Evolutionary conservation across 2,797 vertebrate genomes (phyloP).

Genomic region (Acridotheres tristis): DNA sequence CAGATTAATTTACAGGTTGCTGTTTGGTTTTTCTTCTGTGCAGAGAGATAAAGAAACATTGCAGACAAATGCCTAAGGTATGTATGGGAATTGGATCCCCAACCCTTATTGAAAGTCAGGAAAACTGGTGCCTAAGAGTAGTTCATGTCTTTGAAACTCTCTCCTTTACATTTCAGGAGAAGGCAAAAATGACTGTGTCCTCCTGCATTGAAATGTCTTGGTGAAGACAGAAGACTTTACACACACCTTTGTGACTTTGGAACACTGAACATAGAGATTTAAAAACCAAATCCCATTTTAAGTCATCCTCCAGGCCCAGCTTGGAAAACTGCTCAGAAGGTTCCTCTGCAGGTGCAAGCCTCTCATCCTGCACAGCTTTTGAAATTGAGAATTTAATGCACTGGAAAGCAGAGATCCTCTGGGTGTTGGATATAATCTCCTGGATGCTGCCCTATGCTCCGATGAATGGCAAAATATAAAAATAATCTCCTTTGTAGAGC

Average conservation of each 20-base stretch:
- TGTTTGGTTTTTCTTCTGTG: background rate
- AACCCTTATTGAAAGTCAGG: background rate
- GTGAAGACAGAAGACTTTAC: background rate
- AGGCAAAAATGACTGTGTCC: background rate
- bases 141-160: background rate
- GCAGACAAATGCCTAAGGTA: constrained; percentile 5
- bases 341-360: background rate
- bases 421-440: background rate
- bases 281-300: background rate
- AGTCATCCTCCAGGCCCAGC: background rate
- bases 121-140: background rate
- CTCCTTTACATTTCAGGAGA: background rate
- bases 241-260: background rate
- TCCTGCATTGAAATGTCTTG: fast-evolving
- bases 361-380: background rate
- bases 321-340: background rate
- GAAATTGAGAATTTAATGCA: background rate
- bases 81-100: background rate
- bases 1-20: background rate
- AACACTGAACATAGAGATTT: background rate
- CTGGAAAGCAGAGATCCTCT: background rate
- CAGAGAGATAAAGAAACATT: background rate
- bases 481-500: background rate
- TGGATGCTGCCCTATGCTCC: background rate
- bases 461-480: background rate